These are phyloP conservation scores for Perdix hodgsoniae DNA, from an alignment of 2,797 vertebrate genomes.

Conservation along the genomic window DNA sequence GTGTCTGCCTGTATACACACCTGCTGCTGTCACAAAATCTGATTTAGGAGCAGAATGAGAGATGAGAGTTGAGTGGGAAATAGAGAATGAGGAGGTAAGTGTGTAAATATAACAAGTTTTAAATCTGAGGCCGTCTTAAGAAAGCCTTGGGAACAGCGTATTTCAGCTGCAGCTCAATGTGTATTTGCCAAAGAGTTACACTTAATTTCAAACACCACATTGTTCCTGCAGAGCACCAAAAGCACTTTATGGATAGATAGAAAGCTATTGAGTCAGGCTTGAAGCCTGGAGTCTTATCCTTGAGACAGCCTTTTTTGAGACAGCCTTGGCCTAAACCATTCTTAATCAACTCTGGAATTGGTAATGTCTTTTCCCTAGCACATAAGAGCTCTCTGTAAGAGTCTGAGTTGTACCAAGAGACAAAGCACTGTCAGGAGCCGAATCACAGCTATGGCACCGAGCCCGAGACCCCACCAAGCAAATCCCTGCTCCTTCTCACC, in stretches of 20 bases:
- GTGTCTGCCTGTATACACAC: background rate
- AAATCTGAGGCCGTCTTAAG: constrained; percentile 5
- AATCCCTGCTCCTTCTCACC: background rate
- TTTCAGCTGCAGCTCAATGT: constrained; percentile 29
- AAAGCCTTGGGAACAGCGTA: background rate
- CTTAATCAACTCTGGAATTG: background rate
- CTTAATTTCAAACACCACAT: background rate
- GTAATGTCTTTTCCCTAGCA: background rate
- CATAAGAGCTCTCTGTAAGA: background rate
- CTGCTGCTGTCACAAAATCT: background rate
- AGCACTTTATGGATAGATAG: constrained; percentile 13
- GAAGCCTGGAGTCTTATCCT: constrained; percentile 44
- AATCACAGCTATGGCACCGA: background rate
- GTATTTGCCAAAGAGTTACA: background rate
- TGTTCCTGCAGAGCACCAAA: constrained; percentile 30
- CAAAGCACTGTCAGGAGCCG: background rate
- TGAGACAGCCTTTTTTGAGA: constrained; percentile 8
- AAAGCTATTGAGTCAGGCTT: constrained; percentile 14
- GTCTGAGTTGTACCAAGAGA: background rate
- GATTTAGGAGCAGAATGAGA: background rate
- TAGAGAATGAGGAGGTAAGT: background rate
- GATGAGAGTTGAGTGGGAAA: background rate
- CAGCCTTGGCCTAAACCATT: constrained; percentile 48
- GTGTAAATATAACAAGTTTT: background rate
- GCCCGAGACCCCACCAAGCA: background rate